Evolutionary conservation across 30 jellyfish, hydroid and myxozoan species (phyloP), one percentile per base, ranked within the genome.

Genomic region (Aurelia sp.): DNA sequence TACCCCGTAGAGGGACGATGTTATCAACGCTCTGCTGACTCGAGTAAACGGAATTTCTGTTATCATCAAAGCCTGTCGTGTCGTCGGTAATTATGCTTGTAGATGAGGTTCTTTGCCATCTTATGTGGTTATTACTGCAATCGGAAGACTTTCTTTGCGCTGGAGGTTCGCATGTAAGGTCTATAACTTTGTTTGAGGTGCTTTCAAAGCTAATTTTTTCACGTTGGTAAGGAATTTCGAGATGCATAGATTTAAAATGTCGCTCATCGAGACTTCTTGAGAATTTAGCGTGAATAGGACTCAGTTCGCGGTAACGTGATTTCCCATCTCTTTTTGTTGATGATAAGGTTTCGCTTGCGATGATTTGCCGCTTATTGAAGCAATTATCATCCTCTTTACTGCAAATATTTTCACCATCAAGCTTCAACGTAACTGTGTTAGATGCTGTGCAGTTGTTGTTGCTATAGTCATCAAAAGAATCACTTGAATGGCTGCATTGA

Each of bases 221-320:
- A 17, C 77, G 4, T 15, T 76, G 35, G 18, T 19, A 27, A 30
- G 87, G 87, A 8, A 76, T 76, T 16, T 76, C 78, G 3, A 76
- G 77, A 44, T 76, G 52, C 53, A 76, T 59, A 7, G 87, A 22
- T 20, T 76, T 76, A 44, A 76, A 76, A 78, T 76, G 77, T 63
- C 66, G 65, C 53, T 58, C 87, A 47, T 76, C 87, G 16, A 76
- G 44, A 61, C 87, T 76, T 22, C 66, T 33, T 24, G 87, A 76
- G 5, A 76, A 35, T 44, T 76, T 76, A 20, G 87, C 17, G 27
- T 59, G 65, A 24, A 40, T 55, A 13, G 64, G 40, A 13, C 38
- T 13, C 35, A 74, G n/a, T 21, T 13, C 74, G 22, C 27, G 59
- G 21, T 73, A 16, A 47, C 55, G 55, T 44, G 55, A 44, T 44